These are phyloP conservation scores for Buathra laborator DNA, from an alignment of 2,888 invertebrate genomes.

Conservation along the genomic window DNA sequence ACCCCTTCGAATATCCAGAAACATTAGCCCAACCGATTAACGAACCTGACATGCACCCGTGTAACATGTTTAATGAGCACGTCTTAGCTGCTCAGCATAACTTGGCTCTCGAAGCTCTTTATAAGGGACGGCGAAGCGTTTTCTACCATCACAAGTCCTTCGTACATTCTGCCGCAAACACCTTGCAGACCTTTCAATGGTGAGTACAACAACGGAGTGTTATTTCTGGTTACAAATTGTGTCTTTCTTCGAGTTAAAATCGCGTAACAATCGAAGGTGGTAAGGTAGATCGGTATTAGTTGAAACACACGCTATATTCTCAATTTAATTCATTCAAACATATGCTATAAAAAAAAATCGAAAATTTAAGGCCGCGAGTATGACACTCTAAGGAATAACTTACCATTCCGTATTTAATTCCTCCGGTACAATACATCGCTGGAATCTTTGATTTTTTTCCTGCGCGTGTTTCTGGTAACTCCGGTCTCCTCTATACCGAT, in stretches of 20 bases:
- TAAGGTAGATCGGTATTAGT: too few species aligned
- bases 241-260: background rate
- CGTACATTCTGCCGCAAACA: constrained; percentile 72
- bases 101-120: constrained; percentile 70
- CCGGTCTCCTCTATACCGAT: too few species aligned
- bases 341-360: too few species aligned
- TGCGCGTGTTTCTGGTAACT: too few species aligned
- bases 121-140: constrained; percentile 74
- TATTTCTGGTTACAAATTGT: background rate
- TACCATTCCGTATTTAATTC: too few species aligned
- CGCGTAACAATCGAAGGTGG: too few species aligned
- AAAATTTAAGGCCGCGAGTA: too few species aligned
- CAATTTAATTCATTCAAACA: too few species aligned
- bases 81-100: constrained; percentile 79
- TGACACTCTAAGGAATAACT: too few species aligned
- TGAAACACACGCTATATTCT: too few species aligned
- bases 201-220: constrained; percentile 30
- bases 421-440: too few species aligned
- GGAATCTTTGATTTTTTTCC: too few species aligned
- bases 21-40: constrained; percentile 76
- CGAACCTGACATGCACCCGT: constrained; percentile 73
- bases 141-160: constrained; percentile 74
- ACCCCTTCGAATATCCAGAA: constrained; percentile 70
- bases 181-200: constrained; percentile 52
- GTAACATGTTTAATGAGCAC: constrained; percentile 80